These are phyloP conservation scores for Torymus aiolomorphi DNA, from an alignment of 2,888 invertebrate genomes.

Conservation along the genomic window DNA sequence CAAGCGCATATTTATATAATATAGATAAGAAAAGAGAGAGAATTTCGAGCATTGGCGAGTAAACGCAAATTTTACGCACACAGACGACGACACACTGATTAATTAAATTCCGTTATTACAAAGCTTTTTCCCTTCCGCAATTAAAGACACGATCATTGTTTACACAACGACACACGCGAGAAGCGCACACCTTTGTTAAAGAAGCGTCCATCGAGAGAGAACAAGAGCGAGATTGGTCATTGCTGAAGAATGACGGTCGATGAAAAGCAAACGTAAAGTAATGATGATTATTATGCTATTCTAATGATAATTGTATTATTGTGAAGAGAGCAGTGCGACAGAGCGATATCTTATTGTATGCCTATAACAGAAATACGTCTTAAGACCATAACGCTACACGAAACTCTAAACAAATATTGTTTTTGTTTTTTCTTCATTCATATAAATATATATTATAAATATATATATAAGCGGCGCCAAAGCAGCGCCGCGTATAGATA, in stretches of 20 bases:
- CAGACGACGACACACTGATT: conserved; percentile 23
- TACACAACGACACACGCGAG: conserved; percentile 23
- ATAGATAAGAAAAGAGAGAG: background rate
- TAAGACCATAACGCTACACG: conserved; percentile 49
- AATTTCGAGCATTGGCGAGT: background rate
- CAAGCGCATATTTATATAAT: background rate
- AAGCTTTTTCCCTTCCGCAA: too few species aligned
- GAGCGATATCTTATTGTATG: conserved; percentile 42
- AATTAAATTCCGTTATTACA: background rate
- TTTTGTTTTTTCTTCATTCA: conserved; percentile 53
- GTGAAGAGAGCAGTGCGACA: conserved; percentile 51
- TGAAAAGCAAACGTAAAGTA: conserved; percentile 26
- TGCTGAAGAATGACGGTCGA: background rate
- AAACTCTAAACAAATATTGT: conserved; percentile 44
- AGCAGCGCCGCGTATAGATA: conserved; percentile 40
- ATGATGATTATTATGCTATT: conserved; percentile 51
- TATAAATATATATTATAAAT: conserved; percentile 50
- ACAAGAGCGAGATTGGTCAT: conserved; percentile 34
- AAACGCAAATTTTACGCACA: conserved; percentile 36
- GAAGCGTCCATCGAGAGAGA: conserved; percentile 36
- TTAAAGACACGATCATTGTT: background rate
- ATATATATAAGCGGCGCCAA: conserved; percentile 23
- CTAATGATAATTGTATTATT: conserved; percentile 57
- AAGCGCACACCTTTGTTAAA: conserved; percentile 19
- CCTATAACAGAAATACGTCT: conserved; percentile 35